These are phyloP conservation scores for Crax fasciolata DNA, from an alignment of 2,797 vertebrate genomes.

Conservation along the genomic window DNA sequence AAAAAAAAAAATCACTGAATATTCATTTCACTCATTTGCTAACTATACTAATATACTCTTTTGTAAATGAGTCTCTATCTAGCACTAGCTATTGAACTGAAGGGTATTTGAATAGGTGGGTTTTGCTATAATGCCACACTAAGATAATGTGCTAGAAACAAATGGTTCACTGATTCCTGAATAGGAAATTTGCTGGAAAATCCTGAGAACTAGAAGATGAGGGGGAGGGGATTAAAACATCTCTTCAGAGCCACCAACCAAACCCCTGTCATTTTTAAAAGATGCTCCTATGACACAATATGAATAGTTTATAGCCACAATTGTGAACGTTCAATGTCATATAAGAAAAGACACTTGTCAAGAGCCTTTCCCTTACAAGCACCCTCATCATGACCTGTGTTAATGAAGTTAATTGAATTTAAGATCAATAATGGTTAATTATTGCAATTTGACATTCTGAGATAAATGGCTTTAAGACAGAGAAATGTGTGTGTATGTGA, in stretches of 20 bases:
- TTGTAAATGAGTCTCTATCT: constrained; percentile 2
- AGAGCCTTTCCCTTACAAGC: constrained; percentile 85
- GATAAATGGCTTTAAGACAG: constrained; percentile 92
- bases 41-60: constrained; percentile 37
- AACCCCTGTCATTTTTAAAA: constrained; percentile 34
- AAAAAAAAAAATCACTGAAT: constrained; percentile 29
- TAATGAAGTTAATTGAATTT: constrained; percentile 99
- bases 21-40: constrained; percentile 58
- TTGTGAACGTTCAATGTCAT: constrained; percentile 78
- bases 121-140: background rate
- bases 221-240: constrained; percentile 46
- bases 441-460: constrained; percentile 98
- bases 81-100: constrained; percentile 38
- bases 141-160: constrained; percentile 63
- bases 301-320: constrained; percentile 58
- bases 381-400: constrained; percentile 90
- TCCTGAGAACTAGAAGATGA: constrained; percentile 11
- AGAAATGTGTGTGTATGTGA: constrained; percentile 81
- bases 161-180: constrained; percentile 33
- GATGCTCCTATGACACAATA: constrained; percentile 26
- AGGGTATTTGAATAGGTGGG: constrained; percentile 54
- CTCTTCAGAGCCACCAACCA: background rate
- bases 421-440: constrained; percentile 99
- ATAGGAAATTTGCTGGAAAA: constrained; percentile 26
- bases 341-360: constrained; percentile 85